Conservation (phyloP, 2,888 invertebrate species). For the Stenodera caucasica region DNA sequence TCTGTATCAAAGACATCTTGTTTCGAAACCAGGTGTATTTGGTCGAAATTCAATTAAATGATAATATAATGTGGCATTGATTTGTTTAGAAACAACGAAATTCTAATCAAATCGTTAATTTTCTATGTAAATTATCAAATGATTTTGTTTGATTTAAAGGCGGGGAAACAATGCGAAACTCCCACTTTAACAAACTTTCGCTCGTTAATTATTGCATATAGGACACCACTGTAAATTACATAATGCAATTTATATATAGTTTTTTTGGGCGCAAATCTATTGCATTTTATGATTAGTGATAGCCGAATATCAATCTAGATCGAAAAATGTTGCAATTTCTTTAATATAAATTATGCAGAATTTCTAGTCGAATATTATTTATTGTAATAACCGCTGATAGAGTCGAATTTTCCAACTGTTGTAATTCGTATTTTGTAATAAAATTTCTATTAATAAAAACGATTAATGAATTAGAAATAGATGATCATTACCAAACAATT, state of each 20-base stretch:
- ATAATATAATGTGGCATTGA: neutral
- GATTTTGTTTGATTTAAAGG: slow-evolving; percentile 14
- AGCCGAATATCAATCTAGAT: neutral
- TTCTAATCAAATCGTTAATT: neutral
- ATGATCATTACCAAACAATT: neutral
- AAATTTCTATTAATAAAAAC: neutral
- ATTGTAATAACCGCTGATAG: neutral
- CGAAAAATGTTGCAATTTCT: too few species aligned
- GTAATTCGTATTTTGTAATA: neutral
- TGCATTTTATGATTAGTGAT: neutral
- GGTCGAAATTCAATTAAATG: neutral
- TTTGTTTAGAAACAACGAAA: neutral
- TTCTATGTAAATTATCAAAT: neutral
- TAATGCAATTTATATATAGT: slow-evolving; percentile 26
- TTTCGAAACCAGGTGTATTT: neutral
- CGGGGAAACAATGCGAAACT: slow-evolving; percentile 31
- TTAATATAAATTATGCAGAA: too few species aligned
- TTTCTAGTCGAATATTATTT: too few species aligned
- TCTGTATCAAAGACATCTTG: neutral
- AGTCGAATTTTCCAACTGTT: neutral
- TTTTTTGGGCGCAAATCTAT: neutral
- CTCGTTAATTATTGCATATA: slow-evolving; percentile 45
- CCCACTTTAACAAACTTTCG: slow-evolving; percentile 40
- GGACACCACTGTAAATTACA: slow-evolving; percentile 39
- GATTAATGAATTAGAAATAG: slow-evolving; percentile 1